Evolutionary conservation across 1,140 invertebrate species (phyloP).

Genomic region (Drosophila pseudoananassae): DNA sequence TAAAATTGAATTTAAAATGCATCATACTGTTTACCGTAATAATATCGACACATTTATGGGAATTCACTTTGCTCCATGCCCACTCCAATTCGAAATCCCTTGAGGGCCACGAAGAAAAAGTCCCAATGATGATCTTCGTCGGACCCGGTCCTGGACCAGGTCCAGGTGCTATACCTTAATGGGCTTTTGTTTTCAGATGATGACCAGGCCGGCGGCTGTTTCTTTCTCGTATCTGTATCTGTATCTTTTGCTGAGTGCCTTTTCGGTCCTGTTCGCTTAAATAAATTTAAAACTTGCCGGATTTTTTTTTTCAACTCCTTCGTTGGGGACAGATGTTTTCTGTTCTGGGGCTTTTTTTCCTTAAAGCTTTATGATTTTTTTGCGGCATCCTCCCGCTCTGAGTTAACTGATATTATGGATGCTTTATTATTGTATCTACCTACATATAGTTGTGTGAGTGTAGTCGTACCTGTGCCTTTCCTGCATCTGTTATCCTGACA

Average conservation of each 20-base stretch:
- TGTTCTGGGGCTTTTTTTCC: slow-evolving; percentile 33
- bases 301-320: slow-evolving; percentile 48
- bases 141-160: not conserved
- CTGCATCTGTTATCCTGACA: slow-evolving; percentile 77
- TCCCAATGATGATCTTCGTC: slow-evolving; percentile 27
- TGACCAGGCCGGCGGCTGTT: slow-evolving; percentile 36
- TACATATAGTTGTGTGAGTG: slow-evolving; percentile 12
- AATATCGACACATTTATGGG: slow-evolving; percentile 80
- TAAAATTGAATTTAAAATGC: slow-evolving; percentile 80
- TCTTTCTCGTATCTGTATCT: slow-evolving; percentile 13
- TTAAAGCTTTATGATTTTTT: slow-evolving; percentile 46
- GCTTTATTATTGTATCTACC: slow-evolving; percentile 24
- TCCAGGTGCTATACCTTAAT: slow-evolving; percentile 78
- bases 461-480: slow-evolving; percentile 48
- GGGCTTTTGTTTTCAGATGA: slow-evolving; percentile 60
- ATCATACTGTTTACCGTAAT: slow-evolving; percentile 80
- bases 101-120: slow-evolving; percentile 20
- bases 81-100: not conserved
- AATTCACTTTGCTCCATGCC: slow-evolving; percentile 15
- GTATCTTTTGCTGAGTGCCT: slow-evolving; percentile 6
- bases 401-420: slow-evolving; percentile 75
- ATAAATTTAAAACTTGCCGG: slow-evolving; percentile 61
- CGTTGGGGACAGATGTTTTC: slow-evolving; percentile 57
- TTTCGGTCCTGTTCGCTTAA: slow-evolving; percentile 38
- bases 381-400: slow-evolving; percentile 36